A percentile compares a stretch with the other conserved stretches of the same genome.
Conservation (phyloP, 1,140 invertebrate genomes). For the Mamestra configurata region DNA sequence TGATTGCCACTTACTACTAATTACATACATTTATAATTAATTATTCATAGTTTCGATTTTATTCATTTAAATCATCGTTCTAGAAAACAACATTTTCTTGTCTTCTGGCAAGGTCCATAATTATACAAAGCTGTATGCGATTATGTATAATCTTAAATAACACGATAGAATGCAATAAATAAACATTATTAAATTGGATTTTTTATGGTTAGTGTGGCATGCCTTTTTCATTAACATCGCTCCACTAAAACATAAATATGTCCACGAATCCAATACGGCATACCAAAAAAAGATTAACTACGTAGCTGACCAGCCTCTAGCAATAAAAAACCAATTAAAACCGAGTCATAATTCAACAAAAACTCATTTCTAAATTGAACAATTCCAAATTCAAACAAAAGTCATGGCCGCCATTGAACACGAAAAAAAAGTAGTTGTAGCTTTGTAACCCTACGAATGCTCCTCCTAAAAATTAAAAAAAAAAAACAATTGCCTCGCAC, state of each 20-base stretch:
- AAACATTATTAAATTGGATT: no score
- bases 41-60: no score
- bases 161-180: no score
- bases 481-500: conserved; percentile 56
- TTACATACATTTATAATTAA: no score
- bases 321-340: conserved; percentile 45
- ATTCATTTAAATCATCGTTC: no score
- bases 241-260: neutral
- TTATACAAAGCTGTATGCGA: no score
- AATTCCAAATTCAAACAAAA: conserved; percentile 39
- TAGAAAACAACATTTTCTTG: no score
- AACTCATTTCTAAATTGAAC: conserved; percentile 49
- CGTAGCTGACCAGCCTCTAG: conserved; percentile 3
- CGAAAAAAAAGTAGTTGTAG: conserved; percentile 42
- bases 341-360: conserved; percentile 30
- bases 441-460: conserved; percentile 43
- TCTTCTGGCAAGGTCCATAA: no score
- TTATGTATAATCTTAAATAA: no score
- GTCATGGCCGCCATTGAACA: conserved; percentile 28
- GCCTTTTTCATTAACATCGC: neutral
- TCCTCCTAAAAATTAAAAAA: conserved; percentile 45
- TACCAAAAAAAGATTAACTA: conserved; percentile 20
- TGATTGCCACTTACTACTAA: no score
- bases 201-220: no score
- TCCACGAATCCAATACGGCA: neutral